phyloP scores from a whole-genome alignment of 2,797 vertebrate species.

The Sarcoramphus papa region DNA sequence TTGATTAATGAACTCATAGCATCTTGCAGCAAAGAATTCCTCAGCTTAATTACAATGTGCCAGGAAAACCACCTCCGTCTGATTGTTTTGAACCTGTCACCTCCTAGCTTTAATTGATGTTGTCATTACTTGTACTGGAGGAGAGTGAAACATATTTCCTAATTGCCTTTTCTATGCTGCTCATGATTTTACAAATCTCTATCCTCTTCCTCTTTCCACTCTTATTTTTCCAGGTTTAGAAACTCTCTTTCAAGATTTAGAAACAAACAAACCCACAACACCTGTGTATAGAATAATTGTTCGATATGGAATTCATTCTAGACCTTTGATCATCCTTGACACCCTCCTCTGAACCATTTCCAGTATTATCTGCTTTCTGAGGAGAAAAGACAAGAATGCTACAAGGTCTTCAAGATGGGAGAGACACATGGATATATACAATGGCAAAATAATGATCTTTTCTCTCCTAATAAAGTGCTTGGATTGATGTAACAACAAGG shows the following conservation, averaged over 20 bases:
- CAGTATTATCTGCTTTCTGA: background rate
- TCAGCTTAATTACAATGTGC: background rate
- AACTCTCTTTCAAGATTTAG: background rate
- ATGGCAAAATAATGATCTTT: background rate
- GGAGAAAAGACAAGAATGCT: background rate
- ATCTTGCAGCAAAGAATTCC: background rate
- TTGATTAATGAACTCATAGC: background rate
- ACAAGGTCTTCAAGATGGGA: background rate
- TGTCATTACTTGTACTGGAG: background rate
- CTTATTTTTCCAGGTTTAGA: background rate
- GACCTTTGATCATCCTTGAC: background rate
- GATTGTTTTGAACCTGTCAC: background rate
- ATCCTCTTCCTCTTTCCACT: background rate
- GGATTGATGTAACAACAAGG: background rate
- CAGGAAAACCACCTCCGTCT: background rate
- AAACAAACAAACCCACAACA: background rate
- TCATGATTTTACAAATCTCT: background rate
- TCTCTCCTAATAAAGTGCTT: background rate
- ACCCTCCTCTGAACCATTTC: background rate
- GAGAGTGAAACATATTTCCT: background rate
- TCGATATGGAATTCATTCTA: background rate
- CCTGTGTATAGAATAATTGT: background rate
- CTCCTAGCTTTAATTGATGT: background rate
- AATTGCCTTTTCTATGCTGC: background rate
- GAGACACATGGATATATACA: background rate